Base-by-base conservation (phyloP, 2,888 invertebrate species). In the Eremobia ochroleuca region DNA sequence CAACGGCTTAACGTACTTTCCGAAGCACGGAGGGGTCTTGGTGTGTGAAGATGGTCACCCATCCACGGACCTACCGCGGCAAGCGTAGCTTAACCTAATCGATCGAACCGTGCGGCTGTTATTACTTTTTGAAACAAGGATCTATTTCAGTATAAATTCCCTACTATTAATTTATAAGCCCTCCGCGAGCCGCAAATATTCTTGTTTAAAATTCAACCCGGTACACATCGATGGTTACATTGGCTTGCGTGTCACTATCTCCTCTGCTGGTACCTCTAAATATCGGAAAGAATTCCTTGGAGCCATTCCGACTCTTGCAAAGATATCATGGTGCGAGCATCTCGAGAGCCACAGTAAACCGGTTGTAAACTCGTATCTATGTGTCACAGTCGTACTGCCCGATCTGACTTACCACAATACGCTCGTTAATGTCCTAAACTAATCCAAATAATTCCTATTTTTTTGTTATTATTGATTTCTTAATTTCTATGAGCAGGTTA, bases 241-340 rank as follows among this genome's bases (percentile, higher is more conserved):
- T 76, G 76, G 87, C 78, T 88, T 89, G 90, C 92, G 88, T 91
- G 90, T 91, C 86, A 86, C 88, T 90, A 90, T 91, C 91, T 87
- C 28, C 73, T 43, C 73, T 81, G 86, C 72, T 83, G 88, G 86
- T 86, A 88, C 88, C 79, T 86, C 88, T 88, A 87, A 90, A 88
- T 89, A 90, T 91, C 89, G 79, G 80, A 86, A 91, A 87, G 87
- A 85, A 89, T 87, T 87, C 79, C 85, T 87, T 79, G 81, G 73
- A 89, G 82, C 88, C 86, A 87, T 87, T 89, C 83, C 82, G 85
- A 87, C 87, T 87, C 82, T 84, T 85, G 88, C 85, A 76, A 86
- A 85, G 88, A 91, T 91, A 91, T 91, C 91, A 83, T 73, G 68
- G 84, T 83, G 78, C 84, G 80, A 85, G 87, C 87, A 90, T 91